These are phyloP conservation scores for Xiphophorus couchianus DNA, from an alignment of 2,113 vertebrate species.

Conservation along the genomic window DNA sequence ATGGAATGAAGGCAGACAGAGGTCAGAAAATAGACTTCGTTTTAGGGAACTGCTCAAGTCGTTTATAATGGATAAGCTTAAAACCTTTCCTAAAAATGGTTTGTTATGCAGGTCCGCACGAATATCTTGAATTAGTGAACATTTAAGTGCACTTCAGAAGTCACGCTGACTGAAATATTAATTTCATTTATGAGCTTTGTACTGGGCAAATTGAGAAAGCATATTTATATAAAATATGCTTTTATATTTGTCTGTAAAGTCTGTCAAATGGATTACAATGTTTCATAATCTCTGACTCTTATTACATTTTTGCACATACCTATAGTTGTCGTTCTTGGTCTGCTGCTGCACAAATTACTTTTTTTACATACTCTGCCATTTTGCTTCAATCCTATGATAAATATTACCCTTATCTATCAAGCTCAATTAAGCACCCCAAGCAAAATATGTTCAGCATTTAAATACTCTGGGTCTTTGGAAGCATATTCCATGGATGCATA, in stretches of 20 bases:
- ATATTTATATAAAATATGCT: constrained; percentile 9
- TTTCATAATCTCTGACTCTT: constrained; percentile 1
- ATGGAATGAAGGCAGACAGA: constrained; percentile 46
- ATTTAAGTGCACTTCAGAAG: constrained; percentile 34
- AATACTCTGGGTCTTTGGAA: constrained; percentile 20
- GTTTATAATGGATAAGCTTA: constrained; percentile 51
- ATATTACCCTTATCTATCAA: constrained; percentile 35
- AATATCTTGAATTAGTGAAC: constrained; percentile 38
- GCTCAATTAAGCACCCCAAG: constrained; percentile 14
- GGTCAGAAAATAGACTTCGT: constrained; percentile 42
- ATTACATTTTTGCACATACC: constrained; percentile 7
- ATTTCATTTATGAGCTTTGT: constrained; percentile 22
- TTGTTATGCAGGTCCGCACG: constrained; percentile 3
- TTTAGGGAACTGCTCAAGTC: constrained; percentile 34
- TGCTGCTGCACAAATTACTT: neutral
- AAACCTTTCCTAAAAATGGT: constrained; percentile 24
- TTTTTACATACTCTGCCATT: neutral
- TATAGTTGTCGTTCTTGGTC: neutral
- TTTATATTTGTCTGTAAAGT: neutral
- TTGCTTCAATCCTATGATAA: constrained; percentile 6
- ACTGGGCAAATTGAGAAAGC: constrained; percentile 18
- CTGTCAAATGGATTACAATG: constrained; percentile 4
- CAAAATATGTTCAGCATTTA: constrained; percentile 26
- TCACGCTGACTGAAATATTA: constrained; percentile 42
- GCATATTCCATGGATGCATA: constrained; percentile 24